Evolutionary conservation across 2,113 vertebrate species (phyloP).

Genomic region (Erinaceus europaeus): DNA sequence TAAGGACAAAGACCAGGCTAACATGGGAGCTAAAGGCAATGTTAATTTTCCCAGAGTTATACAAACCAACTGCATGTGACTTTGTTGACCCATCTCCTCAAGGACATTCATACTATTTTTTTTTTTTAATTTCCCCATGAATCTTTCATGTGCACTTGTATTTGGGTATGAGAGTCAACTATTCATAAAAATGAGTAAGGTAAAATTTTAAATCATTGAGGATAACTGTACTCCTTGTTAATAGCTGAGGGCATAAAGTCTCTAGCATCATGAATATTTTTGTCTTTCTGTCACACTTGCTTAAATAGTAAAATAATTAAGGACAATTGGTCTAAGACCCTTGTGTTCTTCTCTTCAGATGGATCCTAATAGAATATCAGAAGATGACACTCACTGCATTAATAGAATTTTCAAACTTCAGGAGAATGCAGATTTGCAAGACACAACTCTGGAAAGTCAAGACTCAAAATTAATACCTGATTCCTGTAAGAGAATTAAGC

Average conservation of each 20-base stretch:
- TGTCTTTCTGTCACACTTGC: slow-evolving; percentile 3
- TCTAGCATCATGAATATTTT: neutral
- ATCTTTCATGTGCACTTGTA: neutral
- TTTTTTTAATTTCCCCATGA: neutral
- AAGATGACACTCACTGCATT: slow-evolving; percentile 82
- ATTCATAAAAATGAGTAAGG: slow-evolving; percentile 2
- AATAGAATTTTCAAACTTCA: slow-evolving; percentile 81
- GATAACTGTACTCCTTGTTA: neutral
- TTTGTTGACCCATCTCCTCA: neutral
- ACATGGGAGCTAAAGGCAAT: neutral
- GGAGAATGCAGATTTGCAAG: slow-evolving; percentile 78
- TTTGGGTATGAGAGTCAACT: neutral
- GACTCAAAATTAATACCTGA: slow-evolving; percentile 80
- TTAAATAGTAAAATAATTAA: neutral
- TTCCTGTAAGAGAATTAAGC: slow-evolving; percentile 82
- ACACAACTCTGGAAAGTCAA: slow-evolving; percentile 77
- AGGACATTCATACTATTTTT: neutral
- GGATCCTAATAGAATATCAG: slow-evolving; percentile 84
- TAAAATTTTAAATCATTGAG: neutral
- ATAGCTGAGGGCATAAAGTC: neutral
- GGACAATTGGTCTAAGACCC: neutral
- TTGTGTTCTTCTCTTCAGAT: slow-evolving; percentile 75
- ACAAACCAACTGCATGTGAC: neutral
- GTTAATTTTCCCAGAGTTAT: neutral
- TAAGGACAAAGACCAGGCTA: neutral